Evolutionary conservation across 2,888 invertebrate genomes (phyloP).

Genomic region (Rotaria macrura): DNA sequence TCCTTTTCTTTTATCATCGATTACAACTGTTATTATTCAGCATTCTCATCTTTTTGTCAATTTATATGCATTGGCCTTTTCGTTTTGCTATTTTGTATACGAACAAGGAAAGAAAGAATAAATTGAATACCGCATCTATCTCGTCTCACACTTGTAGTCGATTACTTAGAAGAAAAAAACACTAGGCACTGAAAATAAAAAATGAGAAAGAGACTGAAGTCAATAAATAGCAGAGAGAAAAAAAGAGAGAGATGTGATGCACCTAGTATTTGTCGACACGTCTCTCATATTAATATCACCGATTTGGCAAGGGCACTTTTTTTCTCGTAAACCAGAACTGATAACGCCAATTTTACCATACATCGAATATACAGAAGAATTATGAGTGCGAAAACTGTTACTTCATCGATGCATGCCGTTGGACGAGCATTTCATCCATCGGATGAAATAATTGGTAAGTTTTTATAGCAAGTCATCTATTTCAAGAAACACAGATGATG

Average conservation of each 20-base stretch:
- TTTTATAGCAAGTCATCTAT: too few relatives aligned
- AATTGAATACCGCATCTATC: not conserved
- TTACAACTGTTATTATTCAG: not conserved
- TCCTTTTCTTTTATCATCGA: not conserved
- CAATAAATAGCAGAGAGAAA: not conserved
- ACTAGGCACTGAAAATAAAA: not conserved
- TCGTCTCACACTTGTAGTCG: not conserved
- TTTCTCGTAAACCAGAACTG: not conserved
- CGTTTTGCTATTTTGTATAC: not conserved
- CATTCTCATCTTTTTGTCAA: not conserved
- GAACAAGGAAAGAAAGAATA: not conserved
- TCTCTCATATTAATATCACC: not conserved
- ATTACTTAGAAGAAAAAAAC: not conserved
- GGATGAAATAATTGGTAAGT: too few relatives aligned
- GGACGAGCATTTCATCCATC: too few relatives aligned
- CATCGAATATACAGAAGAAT: not conserved
- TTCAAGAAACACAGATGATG: too few relatives aligned
- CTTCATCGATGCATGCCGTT: not conserved
- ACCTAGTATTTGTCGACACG: not conserved
- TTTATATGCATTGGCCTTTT: not conserved
- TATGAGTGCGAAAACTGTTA: not conserved
- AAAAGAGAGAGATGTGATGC: not conserved
- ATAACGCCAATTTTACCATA: not conserved
- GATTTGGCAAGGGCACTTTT: not conserved
- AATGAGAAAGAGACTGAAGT: not conserved